A percentile compares a stretch with the other conserved stretches of the same genome.
Evolutionary conservation across 2,113 vertebrate genomes (phyloP).

Genomic region (Channa maculata): DNA sequence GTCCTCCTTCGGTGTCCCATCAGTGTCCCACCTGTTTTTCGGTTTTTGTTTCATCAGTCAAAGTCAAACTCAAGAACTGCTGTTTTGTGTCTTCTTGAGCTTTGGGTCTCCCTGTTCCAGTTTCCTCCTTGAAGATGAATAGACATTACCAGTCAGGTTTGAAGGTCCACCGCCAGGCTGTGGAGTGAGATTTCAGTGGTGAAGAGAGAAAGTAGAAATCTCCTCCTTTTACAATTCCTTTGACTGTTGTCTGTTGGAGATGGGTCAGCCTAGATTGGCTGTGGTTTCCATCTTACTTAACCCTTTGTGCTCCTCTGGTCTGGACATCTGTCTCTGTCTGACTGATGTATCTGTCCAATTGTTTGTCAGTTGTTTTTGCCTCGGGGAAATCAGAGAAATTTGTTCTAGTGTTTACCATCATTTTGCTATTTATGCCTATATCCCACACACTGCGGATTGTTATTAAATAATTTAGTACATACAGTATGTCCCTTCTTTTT

Average conservation of each 20-base stretch:
- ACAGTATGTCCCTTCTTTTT: too few species aligned
- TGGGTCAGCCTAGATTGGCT: conserved; percentile 58
- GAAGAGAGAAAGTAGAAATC: conserved; percentile 27
- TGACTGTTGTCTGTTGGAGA: conserved; percentile 30
- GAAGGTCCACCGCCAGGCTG: conserved; percentile 6
- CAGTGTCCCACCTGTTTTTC: background rate
- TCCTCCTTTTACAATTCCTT: conserved; percentile 39
- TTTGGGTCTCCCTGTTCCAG: background rate
- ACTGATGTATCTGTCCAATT: background rate
- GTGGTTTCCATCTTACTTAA: conserved; percentile 54
- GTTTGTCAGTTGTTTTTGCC: background rate
- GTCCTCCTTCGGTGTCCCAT: conserved; percentile 39
- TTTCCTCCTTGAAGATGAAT: conserved; percentile 15
- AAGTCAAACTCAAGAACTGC: background rate
- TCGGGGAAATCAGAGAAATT: too few species aligned
- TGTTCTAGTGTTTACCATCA: background rate
- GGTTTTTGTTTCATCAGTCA: background rate
- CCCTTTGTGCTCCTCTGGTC: conserved; percentile 49
- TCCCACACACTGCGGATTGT: background rate
- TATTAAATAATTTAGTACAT: too few species aligned
- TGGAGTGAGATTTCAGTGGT: conserved; percentile 8
- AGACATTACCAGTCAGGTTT: conserved; percentile 33
- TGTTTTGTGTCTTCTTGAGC: background rate
- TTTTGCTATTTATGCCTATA: background rate
- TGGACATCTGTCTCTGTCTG: background rate